Percentiles rank a stretch among this genome's conserved stretches.
Evolutionary conservation across 2,113 vertebrate species (phyloP).

Genomic region (Acrocephalus arundinaceus): DNA sequence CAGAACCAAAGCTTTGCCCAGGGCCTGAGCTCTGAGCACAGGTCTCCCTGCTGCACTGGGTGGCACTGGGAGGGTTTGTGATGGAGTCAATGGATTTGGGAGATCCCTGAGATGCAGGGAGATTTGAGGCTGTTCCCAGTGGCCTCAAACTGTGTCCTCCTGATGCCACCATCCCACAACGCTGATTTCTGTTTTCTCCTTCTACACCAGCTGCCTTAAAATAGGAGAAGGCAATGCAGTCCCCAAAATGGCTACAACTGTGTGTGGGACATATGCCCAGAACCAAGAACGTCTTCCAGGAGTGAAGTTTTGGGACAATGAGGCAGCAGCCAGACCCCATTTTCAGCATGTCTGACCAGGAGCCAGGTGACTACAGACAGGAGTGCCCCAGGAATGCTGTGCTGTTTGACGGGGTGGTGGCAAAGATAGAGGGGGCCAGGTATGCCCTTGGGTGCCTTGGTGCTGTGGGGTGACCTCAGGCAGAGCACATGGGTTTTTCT

Average conservation of each 20-base stretch:
- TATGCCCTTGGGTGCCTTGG: background rate
- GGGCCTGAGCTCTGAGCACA: background rate
- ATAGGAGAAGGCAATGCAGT: background rate
- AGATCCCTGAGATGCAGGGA: constrained; percentile 44
- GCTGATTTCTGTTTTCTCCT: background rate
- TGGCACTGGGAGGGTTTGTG: background rate
- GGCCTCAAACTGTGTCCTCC: background rate
- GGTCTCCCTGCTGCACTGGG: background rate
- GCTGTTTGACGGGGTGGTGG: background rate
- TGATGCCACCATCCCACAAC: background rate
- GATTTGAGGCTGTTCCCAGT: background rate
- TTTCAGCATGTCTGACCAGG: background rate
- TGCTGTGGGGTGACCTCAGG: background rate
- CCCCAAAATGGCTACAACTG: background rate
- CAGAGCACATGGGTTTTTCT: background rate
- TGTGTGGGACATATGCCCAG: background rate
- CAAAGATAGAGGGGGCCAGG: background rate
- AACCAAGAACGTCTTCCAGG: background rate
- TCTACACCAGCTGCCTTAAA: background rate
- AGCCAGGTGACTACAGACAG: background rate
- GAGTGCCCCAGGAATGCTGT: background rate
- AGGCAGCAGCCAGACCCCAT: background rate
- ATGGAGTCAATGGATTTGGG: background rate
- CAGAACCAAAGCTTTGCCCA: constrained; percentile 45
- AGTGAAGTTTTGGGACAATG: background rate